phyloP scores from a whole-genome alignment of 2,888 invertebrate genomes.

The Atrina japonica region DNA sequence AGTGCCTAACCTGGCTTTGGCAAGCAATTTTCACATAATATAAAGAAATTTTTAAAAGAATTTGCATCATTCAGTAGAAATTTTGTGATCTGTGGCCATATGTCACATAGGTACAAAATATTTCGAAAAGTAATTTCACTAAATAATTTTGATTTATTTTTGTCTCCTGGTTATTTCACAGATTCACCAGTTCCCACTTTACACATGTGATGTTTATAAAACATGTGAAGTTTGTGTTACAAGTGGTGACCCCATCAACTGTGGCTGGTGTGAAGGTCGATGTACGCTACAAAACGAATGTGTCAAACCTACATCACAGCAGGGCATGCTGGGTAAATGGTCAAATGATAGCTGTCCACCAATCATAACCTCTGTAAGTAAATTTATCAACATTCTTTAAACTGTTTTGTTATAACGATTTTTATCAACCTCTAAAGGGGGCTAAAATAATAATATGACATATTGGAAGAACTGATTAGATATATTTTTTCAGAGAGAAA shows the following conservation, averaged over 20 bases:
- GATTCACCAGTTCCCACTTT: constrained; percentile 33
- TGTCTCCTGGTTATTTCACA: too few species aligned
- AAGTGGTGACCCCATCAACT: constrained; percentile 29
- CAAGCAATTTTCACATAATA: too few species aligned
- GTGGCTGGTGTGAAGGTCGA: constrained; percentile 41
- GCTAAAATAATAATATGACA: too few species aligned
- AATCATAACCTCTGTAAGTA: constrained; percentile 28
- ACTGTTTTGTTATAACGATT: background rate
- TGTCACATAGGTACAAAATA: too few species aligned
- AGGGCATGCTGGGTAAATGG: constrained; percentile 16
- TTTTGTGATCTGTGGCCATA: too few species aligned
- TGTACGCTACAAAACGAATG: constrained; percentile 34
- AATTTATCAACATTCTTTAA: background rate
- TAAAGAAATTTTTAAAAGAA: too few species aligned
- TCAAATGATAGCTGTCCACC: constrained; percentile 34
- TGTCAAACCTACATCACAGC: constrained; percentile 2
- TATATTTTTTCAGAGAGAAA: too few species aligned
- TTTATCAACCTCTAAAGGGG: background rate
- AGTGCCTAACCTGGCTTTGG: too few species aligned
- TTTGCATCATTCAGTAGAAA: too few species aligned
- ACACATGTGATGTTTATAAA: constrained; percentile 28
- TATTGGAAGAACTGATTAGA: too few species aligned
- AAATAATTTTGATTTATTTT: too few species aligned
- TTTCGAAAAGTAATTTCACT: too few species aligned
- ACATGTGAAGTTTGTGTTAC: constrained; percentile 41